A percentile compares a stretch with the other conserved stretches of the same genome.
Conservation (phyloP, 1,140 invertebrate genomes). For the Orussus abietinus region DNA sequence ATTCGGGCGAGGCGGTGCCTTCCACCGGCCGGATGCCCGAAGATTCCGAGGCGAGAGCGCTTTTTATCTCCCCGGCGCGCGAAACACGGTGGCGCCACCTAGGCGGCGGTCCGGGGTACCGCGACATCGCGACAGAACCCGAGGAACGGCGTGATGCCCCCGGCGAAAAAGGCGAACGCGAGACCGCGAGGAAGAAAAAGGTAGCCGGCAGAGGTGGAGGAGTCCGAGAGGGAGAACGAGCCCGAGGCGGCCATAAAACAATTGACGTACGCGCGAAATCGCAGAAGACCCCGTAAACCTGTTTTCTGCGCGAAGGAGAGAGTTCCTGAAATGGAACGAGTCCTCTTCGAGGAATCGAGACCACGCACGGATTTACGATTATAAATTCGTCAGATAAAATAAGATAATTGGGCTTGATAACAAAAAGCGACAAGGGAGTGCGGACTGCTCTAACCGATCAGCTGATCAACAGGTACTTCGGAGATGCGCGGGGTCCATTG, state of each 20-base stretch:
- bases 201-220: conserved; percentile 4
- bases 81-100: conserved; percentile 22
- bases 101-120: conserved; percentile 12
- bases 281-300: conserved; percentile 24
- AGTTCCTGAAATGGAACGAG: no score
- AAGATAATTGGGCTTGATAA: no score
- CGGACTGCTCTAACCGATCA: no score
- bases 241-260: conserved; percentile 25
- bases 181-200: conserved; percentile 10
- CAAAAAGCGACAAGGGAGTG: no score
- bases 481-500: no score
- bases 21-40: no score
- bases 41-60: no score
- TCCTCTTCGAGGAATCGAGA: conserved; percentile 7
- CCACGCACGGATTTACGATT: not conserved
- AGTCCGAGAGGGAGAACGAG: not conserved
- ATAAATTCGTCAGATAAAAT: not conserved
- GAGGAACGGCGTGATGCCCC: no score
- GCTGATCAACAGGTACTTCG: no score
- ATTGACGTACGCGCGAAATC: conserved; percentile 23
- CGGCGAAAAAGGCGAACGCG: conserved; percentile 4
- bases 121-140: no score
- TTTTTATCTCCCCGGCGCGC: no score
- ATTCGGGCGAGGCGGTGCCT: no score
- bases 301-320: conserved; percentile 18